Percentiles rank a stretch among this genome's conserved stretches.
Conservation (phyloP, 2,797 vertebrate genomes). For the Cyprinodon diabolis region DNA sequence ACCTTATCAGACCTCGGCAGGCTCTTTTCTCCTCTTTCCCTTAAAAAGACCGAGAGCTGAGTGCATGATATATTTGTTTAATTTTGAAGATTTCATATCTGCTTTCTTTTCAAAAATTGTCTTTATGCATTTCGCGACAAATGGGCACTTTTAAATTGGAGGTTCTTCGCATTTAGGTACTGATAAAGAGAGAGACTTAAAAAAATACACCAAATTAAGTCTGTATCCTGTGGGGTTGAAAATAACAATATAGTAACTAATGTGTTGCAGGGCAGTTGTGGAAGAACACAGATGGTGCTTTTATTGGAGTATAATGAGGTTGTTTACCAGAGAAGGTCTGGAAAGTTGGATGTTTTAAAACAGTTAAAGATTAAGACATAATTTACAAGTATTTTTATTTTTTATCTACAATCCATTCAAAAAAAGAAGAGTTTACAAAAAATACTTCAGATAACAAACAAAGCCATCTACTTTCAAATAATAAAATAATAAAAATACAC, state of each 20-base stretch:
- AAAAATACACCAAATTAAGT: slow-evolving; percentile 36
- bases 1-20: slow-evolving; percentile 83
- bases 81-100: slow-evolving; percentile 52
- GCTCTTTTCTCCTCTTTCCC: slow-evolving; percentile 64
- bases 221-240: slow-evolving; percentile 24
- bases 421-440: background rate
- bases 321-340: slow-evolving; percentile 1
- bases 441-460: background rate
- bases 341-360: slow-evolving; percentile 7
- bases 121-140: slow-evolving; percentile 25
- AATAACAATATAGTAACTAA: slow-evolving; percentile 19
- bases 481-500: background rate
- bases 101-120: slow-evolving; percentile 23
- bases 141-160: slow-evolving; percentile 49
- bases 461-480: background rate
- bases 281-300: slow-evolving; percentile 17
- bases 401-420: background rate
- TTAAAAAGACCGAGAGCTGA: slow-evolving; percentile 67
- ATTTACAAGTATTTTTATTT: slow-evolving; percentile 1
- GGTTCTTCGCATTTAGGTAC: slow-evolving; percentile 41
- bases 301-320: slow-evolving; percentile 22
- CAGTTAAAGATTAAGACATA: background rate
- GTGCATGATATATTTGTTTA: slow-evolving; percentile 70
- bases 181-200: slow-evolving; percentile 56
- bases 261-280: slow-evolving; percentile 6